phyloP scores from a whole-genome alignment of 2,888 invertebrate genomes.

The Cantharis flavilabris region DNA sequence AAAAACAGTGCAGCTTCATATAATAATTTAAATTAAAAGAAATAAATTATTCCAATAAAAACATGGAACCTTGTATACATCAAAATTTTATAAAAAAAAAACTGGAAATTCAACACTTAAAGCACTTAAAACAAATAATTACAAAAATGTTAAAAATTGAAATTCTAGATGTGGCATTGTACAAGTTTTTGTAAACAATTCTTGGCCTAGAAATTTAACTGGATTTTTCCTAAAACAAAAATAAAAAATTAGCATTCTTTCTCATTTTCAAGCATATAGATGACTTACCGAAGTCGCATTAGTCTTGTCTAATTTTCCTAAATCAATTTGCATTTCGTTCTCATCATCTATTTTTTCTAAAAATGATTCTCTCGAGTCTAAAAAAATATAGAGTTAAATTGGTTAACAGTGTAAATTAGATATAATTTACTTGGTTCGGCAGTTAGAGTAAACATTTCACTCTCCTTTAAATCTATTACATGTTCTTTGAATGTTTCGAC shows the following conservation, averaged over 20 bases:
- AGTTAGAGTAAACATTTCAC: conserved; percentile 65
- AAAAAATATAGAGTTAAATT: conserved; percentile 26
- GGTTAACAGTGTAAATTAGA: neutral
- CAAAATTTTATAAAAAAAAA: neutral
- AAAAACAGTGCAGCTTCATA: neutral
- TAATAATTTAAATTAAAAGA: neutral
- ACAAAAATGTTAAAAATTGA: neutral
- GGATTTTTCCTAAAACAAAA: neutral
- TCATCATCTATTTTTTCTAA: conserved; percentile 40
- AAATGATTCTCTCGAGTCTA: conserved; percentile 46
- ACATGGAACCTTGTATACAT: neutral
- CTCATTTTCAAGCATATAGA: too few relatives aligned
- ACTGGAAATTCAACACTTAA: neutral
- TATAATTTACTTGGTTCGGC: conserved; percentile 63
- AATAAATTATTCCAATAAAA: neutral
- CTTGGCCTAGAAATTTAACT: neutral
- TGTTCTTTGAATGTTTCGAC: conserved; percentile 69
- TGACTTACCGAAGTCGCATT: neutral
- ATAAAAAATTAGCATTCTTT: neutral
- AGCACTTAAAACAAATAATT: neutral
- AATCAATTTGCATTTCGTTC: conserved; percentile 31
- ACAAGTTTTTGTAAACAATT: neutral
- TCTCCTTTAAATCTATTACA: conserved; percentile 65
- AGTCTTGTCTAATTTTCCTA: conserved; percentile 14
- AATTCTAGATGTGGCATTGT: neutral